Evolutionary conservation across 2,797 vertebrate genomes (phyloP).

Genomic region (Hirundo rustica): DNA sequence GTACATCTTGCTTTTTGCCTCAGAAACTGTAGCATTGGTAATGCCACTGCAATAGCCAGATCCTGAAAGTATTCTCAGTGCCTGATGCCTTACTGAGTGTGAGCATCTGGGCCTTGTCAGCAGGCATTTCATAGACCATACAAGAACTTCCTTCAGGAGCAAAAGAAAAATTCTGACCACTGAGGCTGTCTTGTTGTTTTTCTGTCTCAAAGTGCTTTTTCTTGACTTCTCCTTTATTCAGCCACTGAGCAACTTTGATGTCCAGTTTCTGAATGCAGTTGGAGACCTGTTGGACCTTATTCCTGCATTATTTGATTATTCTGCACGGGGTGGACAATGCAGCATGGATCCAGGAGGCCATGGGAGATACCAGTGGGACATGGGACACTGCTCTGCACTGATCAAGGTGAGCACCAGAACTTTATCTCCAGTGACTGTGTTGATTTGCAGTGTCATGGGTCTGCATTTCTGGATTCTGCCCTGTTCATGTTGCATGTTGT

Average conservation of each 20-base stretch:
- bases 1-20: not conserved
- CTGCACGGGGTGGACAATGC: not conserved
- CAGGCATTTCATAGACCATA: not conserved
- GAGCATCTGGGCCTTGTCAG: not conserved
- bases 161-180: not conserved
- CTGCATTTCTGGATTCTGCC: not conserved
- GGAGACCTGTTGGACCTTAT: conserved; percentile 92
- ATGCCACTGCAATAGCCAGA: not conserved
- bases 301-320: conserved; percentile 77
- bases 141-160: not conserved
- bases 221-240: conserved; percentile 39
- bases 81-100: not conserved
- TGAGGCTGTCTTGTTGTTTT: not conserved
- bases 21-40: not conserved
- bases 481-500: not conserved
- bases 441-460: not conserved
- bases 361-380: conserved; percentile 79
- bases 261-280: conserved; percentile 86
- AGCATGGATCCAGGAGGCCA: not conserved
- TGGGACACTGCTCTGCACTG: conserved; percentile 92
- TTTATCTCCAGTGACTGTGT: not conserved
- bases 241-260: conserved; percentile 83
- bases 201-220: not conserved
- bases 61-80: not conserved
- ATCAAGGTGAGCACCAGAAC: conserved; percentile 84